phyloP scores from a whole-genome alignment of 2,888 invertebrate species.

The Machimus atricapillus region DNA sequence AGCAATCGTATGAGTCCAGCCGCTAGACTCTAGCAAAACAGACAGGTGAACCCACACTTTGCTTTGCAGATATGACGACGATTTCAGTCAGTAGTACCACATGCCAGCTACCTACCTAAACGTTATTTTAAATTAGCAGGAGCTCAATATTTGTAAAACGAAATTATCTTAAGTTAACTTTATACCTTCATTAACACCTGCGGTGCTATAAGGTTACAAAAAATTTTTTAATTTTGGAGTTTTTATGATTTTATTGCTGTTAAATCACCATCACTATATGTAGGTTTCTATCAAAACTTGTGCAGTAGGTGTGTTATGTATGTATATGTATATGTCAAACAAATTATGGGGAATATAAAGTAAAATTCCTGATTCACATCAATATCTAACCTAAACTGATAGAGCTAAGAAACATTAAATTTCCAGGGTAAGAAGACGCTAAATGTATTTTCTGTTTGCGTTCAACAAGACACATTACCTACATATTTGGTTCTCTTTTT shows the following conservation, averaged over 20 bases:
- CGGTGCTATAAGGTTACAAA: neutral
- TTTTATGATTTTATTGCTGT: neutral
- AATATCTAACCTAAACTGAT: no score
- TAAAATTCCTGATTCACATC: no score
- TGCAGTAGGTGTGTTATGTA: no score
- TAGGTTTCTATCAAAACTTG: no score
- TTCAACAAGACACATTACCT: no score
- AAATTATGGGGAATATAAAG: no score
- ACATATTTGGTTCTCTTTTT: no score
- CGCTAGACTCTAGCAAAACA: neutral
- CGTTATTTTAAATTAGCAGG: neutral
- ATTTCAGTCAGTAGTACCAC: neutral
- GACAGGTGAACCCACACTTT: neutral
- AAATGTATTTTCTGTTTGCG: no score
- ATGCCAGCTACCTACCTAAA: neutral
- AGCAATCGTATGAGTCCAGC: neutral
- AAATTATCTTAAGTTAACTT: neutral
- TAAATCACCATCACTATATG: no score
- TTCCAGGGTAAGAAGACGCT: no score
- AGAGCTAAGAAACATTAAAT: no score
- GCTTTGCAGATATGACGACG: neutral
- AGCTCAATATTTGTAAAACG: neutral
- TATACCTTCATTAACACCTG: neutral
- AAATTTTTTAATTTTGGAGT: neutral
- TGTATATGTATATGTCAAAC: no score